These are phyloP conservation scores for Xiphophorus couchianus DNA, from an alignment of 2,113 vertebrate genomes.

Conservation along the genomic window DNA sequence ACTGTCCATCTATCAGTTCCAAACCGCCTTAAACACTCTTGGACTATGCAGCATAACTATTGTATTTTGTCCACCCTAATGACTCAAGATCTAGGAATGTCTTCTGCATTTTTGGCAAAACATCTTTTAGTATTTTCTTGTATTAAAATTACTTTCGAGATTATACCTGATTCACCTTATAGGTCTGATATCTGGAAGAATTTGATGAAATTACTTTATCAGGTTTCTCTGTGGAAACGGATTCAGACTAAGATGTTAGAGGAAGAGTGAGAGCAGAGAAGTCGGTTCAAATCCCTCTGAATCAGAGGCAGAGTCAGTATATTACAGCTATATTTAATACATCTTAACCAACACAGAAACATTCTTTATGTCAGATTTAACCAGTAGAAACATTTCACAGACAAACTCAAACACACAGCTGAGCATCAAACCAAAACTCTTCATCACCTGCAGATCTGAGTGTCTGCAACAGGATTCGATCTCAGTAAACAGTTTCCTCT, in stretches of 20 bases:
- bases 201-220: not conserved
- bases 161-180: too few species aligned
- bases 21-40: too few species aligned
- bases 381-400: not conserved
- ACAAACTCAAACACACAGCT: not conserved
- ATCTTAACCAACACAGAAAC: not conserved
- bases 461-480: not conserved
- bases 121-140: too few species aligned
- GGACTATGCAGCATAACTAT: too few species aligned
- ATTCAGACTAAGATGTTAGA: not conserved
- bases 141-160: too few species aligned
- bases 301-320: not conserved
- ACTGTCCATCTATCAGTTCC: too few species aligned
- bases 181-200: not conserved
- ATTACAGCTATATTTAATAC: conserved; percentile 1
- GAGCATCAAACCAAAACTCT: not conserved
- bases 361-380: conserved; percentile 5
- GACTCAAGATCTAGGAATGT: too few species aligned
- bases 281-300: not conserved
- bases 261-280: not conserved
- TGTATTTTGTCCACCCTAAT: too few species aligned
- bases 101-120: too few species aligned
- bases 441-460: not conserved
- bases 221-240: not conserved
- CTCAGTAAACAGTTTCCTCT: not conserved